A percentile compares a stretch with the other conserved stretches of the same genome.
phyloP scores from a whole-genome alignment of 2,888 invertebrate genomes.

The Syrista parreyssii region DNA sequence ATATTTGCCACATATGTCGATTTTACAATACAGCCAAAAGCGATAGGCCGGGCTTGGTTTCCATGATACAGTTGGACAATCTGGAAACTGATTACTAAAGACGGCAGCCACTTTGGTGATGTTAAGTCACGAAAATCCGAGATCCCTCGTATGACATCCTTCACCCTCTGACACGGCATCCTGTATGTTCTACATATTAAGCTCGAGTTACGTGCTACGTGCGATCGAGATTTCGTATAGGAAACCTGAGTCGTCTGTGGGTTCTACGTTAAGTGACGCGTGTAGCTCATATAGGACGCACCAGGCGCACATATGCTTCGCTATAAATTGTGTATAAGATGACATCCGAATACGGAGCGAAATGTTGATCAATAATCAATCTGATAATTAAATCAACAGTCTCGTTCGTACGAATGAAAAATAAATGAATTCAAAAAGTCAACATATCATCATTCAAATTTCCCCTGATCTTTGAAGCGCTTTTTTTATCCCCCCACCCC shows the following conservation, averaged over 20 bases:
- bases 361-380: not conserved
- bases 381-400: not conserved
- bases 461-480: too few relatives aligned
- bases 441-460: not conserved
- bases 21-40: too few relatives aligned
- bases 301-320: not conserved
- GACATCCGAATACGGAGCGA: not conserved
- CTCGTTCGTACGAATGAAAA: not conserved
- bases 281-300: not conserved
- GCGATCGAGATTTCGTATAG: not conserved
- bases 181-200: not conserved
- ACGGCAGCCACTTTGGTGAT: not conserved
- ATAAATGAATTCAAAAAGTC: not conserved
- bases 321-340: not conserved
- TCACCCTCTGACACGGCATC: not conserved
- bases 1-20: too few relatives aligned
- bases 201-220: not conserved
- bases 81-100: not conserved
- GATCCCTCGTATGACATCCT: not conserved
- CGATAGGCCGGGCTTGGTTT: not conserved
- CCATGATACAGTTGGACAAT: not conserved
- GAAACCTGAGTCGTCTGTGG: not conserved
- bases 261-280: not conserved
- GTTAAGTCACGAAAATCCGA: not conserved
- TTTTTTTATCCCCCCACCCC: too few relatives aligned